Conservation (phyloP, 1,140 invertebrate species). For the Tetramorium simillimum region DNA sequence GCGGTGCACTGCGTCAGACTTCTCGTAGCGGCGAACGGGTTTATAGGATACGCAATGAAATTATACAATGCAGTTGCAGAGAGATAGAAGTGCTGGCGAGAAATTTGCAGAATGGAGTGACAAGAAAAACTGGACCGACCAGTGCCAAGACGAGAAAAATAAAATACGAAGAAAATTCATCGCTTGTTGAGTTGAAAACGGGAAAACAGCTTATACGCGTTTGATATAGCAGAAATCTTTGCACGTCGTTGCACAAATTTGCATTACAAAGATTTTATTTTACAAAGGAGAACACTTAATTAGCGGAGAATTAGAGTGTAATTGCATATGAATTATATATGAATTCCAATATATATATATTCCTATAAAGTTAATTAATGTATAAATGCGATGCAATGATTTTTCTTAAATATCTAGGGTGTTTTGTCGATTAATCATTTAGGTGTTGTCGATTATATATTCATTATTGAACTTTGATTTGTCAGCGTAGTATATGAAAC, state of each 20-base stretch:
- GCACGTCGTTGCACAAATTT: background rate
- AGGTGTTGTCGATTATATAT: background rate
- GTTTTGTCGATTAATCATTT: background rate
- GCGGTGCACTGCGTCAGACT: conserved; percentile 45
- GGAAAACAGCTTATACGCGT: background rate
- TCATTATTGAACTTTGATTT: background rate
- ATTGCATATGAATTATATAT: background rate
- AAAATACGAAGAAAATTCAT: background rate
- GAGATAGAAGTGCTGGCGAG: conserved; percentile 39
- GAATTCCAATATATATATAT: background rate
- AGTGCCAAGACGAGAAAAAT: conserved; percentile 40
- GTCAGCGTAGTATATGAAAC: background rate
- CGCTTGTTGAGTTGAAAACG: background rate
- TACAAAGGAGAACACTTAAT: background rate
- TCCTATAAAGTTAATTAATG: background rate
- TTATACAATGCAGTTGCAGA: conserved; percentile 40
- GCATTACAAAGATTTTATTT: conserved; percentile 17
- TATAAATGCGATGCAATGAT: too few relatives aligned
- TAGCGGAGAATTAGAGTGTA: background rate
- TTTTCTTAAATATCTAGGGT: background rate
- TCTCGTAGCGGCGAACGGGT: conserved; percentile 41
- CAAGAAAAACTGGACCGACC: conserved; percentile 26
- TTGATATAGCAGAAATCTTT: background rate
- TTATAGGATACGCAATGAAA: conserved; percentile 50
- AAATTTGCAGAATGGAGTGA: conserved; percentile 32